These are phyloP conservation scores for Halocaridina rubra DNA, from an alignment of 2,888 invertebrate species.

Conservation along the genomic window DNA sequence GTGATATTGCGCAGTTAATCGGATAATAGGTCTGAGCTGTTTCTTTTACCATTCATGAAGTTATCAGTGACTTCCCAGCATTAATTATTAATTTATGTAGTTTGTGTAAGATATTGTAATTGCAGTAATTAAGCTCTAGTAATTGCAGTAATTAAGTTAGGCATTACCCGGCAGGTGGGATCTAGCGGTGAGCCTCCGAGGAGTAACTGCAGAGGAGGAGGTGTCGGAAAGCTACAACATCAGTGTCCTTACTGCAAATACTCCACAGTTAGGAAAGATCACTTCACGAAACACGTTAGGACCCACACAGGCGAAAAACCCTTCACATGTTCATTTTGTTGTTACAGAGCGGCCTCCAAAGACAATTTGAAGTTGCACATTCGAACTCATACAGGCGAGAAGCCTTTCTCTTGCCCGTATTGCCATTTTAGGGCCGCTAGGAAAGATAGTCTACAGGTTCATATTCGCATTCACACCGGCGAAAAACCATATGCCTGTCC, in stretches of 20 bases:
- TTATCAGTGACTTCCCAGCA: no score
- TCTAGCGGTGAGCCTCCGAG: constrained; percentile 47
- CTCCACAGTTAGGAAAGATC: constrained; percentile 56
- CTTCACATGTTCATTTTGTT: constrained; percentile 45
- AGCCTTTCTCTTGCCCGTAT: constrained; percentile 44
- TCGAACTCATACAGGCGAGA: constrained; percentile 53
- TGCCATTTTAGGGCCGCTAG: constrained; percentile 48
- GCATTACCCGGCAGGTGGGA: constrained; percentile 57
- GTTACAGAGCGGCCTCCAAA: constrained; percentile 46
- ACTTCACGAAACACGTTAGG: constrained; percentile 51
- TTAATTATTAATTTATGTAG: no score
- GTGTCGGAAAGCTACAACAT: constrained; percentile 53
- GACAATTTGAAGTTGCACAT: constrained; percentile 48
- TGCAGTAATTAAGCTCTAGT: no score
- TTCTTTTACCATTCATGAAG: no score
- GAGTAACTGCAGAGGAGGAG: constrained; percentile 50
- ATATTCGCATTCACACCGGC: constrained; percentile 51
- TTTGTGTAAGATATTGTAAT: no score
- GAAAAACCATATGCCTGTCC: constrained; percentile 47
- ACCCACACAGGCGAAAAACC: constrained; percentile 49
- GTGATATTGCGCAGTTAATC: no score
- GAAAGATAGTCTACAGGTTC: constrained; percentile 48
- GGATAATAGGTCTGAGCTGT: no score
- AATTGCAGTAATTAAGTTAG: constrained; percentile 48
- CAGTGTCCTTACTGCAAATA: constrained; percentile 56